Conservation (phyloP, 2,888 invertebrate species). For the Apamea anceps region DNA sequence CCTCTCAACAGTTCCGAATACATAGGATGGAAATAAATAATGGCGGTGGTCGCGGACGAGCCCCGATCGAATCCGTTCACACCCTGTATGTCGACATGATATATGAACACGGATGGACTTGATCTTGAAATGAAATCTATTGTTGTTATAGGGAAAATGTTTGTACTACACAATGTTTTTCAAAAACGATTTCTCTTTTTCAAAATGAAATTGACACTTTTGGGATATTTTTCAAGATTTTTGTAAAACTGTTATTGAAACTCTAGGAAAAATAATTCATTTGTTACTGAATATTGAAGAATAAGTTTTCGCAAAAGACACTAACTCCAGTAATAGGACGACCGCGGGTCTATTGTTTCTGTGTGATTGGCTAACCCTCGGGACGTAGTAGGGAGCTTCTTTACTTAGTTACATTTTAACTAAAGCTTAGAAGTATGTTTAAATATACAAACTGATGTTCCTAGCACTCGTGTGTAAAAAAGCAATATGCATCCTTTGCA, state of each 20-base stretch:
- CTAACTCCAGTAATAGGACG: conserved; percentile 12
- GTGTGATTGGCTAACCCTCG: conserved; percentile 29
- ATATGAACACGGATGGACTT: conserved; percentile 34
- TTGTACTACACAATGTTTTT: neutral
- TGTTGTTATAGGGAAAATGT: conserved; percentile 6
- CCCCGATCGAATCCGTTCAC: conserved; percentile 53
- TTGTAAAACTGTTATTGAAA: neutral
- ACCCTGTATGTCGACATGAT: conserved; percentile 28
- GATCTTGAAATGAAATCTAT: conserved; percentile 48
- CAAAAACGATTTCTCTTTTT: neutral
- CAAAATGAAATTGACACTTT: neutral
- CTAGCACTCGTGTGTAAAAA: neutral
- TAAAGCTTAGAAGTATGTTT: conserved; percentile 3
- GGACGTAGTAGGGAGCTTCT: conserved; percentile 10
- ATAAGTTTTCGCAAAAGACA: conserved; percentile 34
- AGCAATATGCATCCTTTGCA: conserved; percentile 7
- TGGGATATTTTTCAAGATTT: neutral
- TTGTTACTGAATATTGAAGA: conserved; percentile 31
- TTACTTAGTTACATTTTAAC: conserved; percentile 34
- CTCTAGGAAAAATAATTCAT: neutral
- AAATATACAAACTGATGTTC: conserved; percentile 5
- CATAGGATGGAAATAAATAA: conserved; percentile 58
- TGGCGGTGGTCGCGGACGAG: conserved; percentile 50
- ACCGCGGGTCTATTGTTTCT: conserved; percentile 35
- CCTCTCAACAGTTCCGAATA: conserved; percentile 53